Percentiles rank a stretch among this genome's conserved stretches.
Evolutionary conservation across 2,113 vertebrate genomes (phyloP).

Genomic region (Galeopterus variegatus): DNA sequence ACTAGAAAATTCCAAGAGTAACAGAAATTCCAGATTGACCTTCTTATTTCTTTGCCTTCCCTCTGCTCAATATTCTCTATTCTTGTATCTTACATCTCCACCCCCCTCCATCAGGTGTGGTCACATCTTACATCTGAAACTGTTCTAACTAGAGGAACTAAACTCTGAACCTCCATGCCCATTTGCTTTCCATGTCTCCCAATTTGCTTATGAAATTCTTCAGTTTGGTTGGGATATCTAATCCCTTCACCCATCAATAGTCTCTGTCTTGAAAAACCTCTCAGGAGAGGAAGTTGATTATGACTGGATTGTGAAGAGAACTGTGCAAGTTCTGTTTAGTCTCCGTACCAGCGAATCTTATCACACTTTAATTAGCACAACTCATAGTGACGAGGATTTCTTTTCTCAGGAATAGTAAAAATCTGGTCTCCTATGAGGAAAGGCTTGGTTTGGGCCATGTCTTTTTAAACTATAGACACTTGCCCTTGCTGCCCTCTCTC

Average conservation of each 20-base stretch:
- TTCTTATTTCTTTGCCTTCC: neutral
- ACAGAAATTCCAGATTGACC: neutral
- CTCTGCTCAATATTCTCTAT: neutral
- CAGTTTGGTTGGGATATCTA: neutral
- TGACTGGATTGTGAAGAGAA: neutral
- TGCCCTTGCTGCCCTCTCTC: neutral
- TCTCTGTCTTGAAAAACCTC: neutral
- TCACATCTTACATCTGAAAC: neutral
- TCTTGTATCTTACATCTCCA: neutral
- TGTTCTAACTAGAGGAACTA: neutral
- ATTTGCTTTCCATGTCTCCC: neutral
- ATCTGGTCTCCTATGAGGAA: neutral
- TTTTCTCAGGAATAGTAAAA: neutral
- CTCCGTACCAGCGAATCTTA: neutral
- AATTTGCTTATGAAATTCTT: neutral
- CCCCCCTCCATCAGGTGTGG: neutral
- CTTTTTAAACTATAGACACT: neutral
- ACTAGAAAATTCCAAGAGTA: constrained; percentile 11
- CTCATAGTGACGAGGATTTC: neutral
- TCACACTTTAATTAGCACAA: neutral
- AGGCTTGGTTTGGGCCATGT: neutral
- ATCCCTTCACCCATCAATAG: neutral
- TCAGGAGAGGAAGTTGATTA: neutral
- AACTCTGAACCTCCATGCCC: neutral
- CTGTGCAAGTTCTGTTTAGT: neutral